phyloP scores from a whole-genome alignment of 2,888 invertebrate genomes.

The Leptopilina myrica region DNA sequence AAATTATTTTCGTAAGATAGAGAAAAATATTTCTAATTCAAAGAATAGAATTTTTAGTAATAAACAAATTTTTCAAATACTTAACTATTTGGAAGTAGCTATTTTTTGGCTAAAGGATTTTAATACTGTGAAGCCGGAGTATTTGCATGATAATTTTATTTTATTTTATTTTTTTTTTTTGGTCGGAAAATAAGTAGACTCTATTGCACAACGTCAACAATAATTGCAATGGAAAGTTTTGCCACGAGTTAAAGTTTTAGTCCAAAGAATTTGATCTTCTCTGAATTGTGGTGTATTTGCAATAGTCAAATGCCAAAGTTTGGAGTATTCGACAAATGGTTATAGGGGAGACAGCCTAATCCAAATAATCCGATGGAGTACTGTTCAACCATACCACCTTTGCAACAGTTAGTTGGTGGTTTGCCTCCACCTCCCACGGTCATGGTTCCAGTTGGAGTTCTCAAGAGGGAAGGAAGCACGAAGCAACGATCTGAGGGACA shows the following conservation, averaged over 20 bases:
- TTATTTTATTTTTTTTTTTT: no score
- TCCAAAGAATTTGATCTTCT: slow-evolving; percentile 20
- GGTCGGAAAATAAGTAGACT: slow-evolving; percentile 14
- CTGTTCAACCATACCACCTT: slow-evolving; percentile 89
- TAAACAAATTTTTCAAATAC: no score
- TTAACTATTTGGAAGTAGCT: no score
- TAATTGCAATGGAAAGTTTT: slow-evolving; percentile 31
- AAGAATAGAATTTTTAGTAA: no score
- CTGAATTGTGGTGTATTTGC: slow-evolving; percentile 55
- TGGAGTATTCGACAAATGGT: slow-evolving; percentile 76
- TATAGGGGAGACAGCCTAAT: slow-evolving; percentile 82
- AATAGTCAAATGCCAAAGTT: slow-evolving; percentile 44
- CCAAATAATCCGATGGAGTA: slow-evolving; percentile 93
- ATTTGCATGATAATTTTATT: slow-evolving; percentile 22
- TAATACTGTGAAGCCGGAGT: not conserved
- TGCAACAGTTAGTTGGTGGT: slow-evolving; percentile 83
- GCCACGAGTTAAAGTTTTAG: slow-evolving; percentile 25
- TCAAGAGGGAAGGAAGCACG: slow-evolving; percentile 83
- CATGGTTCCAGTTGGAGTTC: slow-evolving; percentile 91
- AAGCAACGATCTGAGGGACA: slow-evolving; percentile 78
- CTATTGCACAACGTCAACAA: slow-evolving; percentile 14
- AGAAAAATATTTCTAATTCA: no score
- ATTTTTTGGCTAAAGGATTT: no score
- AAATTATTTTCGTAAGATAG: no score
- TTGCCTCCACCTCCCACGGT: slow-evolving; percentile 82